Evolutionary conservation across 2,113 vertebrate genomes (phyloP).

Genomic region (Oryzias javanicus): DNA sequence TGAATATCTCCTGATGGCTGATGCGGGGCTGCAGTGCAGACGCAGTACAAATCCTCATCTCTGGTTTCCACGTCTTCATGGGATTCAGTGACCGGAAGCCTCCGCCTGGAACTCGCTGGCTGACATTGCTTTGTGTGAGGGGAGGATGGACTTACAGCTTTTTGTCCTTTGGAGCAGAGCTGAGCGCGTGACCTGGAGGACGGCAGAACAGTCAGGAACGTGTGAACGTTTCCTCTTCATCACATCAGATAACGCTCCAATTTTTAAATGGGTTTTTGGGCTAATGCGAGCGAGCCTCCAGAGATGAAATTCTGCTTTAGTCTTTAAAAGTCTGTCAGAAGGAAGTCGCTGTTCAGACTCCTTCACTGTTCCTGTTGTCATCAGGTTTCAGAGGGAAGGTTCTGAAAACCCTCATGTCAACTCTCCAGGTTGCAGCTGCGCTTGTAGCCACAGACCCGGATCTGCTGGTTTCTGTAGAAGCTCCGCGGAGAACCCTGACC

Average conservation of each 20-base stretch:
- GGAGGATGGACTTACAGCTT: no score
- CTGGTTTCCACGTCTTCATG: slow-evolving; percentile 19
- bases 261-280: slow-evolving; percentile 16
- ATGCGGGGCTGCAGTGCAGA: slow-evolving; percentile 35
- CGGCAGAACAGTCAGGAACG: background rate
- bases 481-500: no score
- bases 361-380: no score
- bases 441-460: slow-evolving; percentile 12
- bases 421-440: background rate
- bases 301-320: background rate
- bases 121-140: no score
- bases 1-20: slow-evolving; percentile 45
- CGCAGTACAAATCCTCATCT: slow-evolving; percentile 19
- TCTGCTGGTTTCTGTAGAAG: no score
- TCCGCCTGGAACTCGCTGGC: background rate
- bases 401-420: slow-evolving; percentile 28
- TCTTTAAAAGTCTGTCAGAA: no score
- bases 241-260: slow-evolving; percentile 21
- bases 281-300: background rate
- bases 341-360: no score
- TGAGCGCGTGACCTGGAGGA: background rate
- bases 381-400: slow-evolving; percentile 8
- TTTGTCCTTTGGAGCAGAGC: slow-evolving; percentile 5
- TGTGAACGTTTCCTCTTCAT: slow-evolving; percentile 14
- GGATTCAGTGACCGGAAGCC: background rate